Base-by-base conservation (phyloP, 2,113 vertebrate species). In the Agapornis roseicollis region DNA sequence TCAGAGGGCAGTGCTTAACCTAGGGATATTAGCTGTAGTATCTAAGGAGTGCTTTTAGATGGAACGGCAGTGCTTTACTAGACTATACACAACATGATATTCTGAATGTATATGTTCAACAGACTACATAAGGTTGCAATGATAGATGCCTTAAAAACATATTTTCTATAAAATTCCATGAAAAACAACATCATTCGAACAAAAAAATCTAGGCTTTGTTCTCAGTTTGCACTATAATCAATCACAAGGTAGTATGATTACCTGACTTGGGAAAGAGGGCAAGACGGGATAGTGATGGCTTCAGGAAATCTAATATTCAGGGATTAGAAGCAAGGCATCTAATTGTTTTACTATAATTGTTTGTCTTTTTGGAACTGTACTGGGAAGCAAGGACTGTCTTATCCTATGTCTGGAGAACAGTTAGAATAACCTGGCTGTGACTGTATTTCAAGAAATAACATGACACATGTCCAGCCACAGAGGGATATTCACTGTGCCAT, bases 391-490 rank as follows among this genome's bases (percentile, higher is more conserved):
- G 46, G 46, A 71, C 50, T 63, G 47, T 82, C 70, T 88, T 35
- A 80, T 88, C 50, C 39, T 68, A 2, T 8, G 11, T 82, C 68
- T 90, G 55, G 82, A 93, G 39, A 91, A 55, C 52, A 50, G 55
- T 71, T 76, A 82, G 47, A 91, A 80, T 69, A 89, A 87, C 46
- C 13, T 73, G 61, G 49, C 49, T 80, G 79, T 86, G 78, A 81
- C 66, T 22, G 64, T 39, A 47, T 37, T 69, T 80, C 53, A 93
- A 91, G 77, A 95, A 94, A 81, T 69, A 88, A 69, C 52, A 70
- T 70, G 97, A 90, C 88, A 95, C 33, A 41, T 92, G 92, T 70
- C 76, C 65, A 78, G 37, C 42, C 84, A 46, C 80, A 85, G 70
- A 72, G 49, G 87, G 90, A 37, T 93, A 77, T 70, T 93, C 90